Conservation (phyloP, 1,140 invertebrate species). For the Neodiprion virginianus region DNA sequence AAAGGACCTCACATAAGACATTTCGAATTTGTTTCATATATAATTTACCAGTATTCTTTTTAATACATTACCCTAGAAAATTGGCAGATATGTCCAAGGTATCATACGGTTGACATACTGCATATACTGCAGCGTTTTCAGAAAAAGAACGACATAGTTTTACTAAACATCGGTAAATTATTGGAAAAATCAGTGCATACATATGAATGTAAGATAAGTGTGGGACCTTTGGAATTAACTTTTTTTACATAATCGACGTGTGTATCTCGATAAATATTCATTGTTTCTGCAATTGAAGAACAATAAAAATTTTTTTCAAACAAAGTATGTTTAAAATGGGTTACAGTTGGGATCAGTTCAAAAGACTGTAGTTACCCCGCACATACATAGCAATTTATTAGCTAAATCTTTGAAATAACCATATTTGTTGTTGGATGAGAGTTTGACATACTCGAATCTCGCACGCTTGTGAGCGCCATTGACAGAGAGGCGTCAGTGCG, state of each 20-base stretch:
- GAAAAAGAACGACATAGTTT: neutral
- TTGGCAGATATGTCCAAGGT: neutral
- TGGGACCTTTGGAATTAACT: neutral
- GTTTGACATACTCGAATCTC: no score
- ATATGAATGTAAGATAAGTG: neutral
- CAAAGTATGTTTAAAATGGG: neutral
- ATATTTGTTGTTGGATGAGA: slow-evolving; percentile 8
- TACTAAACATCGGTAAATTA: neutral
- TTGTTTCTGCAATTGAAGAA: neutral
- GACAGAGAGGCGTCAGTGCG: no score
- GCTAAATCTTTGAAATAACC: neutral
- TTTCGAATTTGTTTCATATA: neutral
- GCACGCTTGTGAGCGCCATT: no score
- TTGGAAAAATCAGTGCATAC: neutral
- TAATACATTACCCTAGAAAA: neutral
- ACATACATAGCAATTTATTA: neutral
- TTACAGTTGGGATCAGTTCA: neutral
- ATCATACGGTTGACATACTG: neutral
- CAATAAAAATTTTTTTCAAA: neutral
- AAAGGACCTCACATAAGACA: neutral
- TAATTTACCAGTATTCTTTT: neutral
- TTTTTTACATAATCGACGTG: neutral
- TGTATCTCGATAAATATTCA: neutral
- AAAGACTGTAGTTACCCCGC: neutral
- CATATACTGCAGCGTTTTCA: neutral